phyloP scores from a whole-genome alignment of 2,113 vertebrate species.

The Clarias batrachus region DNA sequence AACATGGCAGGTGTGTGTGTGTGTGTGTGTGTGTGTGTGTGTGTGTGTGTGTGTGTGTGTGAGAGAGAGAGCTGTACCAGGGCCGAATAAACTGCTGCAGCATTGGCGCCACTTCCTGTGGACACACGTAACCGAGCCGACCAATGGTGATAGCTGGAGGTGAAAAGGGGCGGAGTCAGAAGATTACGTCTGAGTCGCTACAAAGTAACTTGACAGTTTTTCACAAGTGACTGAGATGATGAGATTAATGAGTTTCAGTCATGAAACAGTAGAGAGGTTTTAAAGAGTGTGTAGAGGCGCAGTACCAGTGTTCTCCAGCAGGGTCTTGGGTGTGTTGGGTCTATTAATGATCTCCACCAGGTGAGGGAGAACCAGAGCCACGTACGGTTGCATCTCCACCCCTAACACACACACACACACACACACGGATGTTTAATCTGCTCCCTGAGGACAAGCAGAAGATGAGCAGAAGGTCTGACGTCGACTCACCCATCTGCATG shows the following conservation, averaged over 20 bases:
- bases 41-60: no score
- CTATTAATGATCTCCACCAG: constrained; percentile 94
- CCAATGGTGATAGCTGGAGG: constrained; percentile 89
- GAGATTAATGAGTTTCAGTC: no score
- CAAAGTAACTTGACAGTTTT: not conserved
- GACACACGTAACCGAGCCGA: constrained; percentile 90
- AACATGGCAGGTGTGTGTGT: not conserved
- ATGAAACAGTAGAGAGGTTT: no score
- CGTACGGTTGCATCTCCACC: constrained; percentile 93
- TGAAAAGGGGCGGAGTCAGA: constrained; percentile 14
- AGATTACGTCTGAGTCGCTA: not conserved
- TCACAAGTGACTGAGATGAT: no score
- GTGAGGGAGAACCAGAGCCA: constrained; percentile 88
- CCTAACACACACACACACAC: constrained; percentile 64
- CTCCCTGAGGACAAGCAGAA: not conserved
- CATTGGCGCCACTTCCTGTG: constrained; percentile 92
- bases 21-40: not conserved
- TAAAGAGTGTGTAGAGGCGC: not conserved
- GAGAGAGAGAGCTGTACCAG: constrained; percentile 75
- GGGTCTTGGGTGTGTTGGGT: constrained; percentile 93
- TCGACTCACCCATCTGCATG: constrained; percentile 91
- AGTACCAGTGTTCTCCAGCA: constrained; percentile 91
- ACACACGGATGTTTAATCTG: not conserved
- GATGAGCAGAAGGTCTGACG: not conserved
- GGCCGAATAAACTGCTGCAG: constrained; percentile 93